Evolutionary conservation across 2,797 vertebrate genomes (phyloP).

Genomic region (Rhabdophis nuchalis): DNA sequence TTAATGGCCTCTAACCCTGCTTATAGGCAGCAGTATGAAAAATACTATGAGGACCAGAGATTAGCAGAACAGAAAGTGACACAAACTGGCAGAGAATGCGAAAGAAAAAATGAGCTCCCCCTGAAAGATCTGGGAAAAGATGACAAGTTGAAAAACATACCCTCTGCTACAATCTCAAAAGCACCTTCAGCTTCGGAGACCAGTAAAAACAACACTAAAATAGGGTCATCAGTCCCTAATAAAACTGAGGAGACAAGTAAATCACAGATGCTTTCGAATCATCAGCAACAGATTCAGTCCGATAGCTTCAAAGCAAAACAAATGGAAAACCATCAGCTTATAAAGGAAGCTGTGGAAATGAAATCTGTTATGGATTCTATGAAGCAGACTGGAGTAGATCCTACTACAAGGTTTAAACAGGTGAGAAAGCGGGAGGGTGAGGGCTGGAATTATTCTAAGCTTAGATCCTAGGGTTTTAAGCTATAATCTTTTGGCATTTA

Average conservation of each 20-base stretch:
- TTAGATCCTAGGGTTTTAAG: conserved; percentile 17
- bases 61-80: conserved; percentile 83
- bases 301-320: conserved; percentile 81
- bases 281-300: conserved; percentile 80
- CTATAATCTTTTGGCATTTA: neutral
- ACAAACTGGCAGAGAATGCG: conserved; percentile 75
- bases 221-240: conserved; percentile 74
- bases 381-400: conserved; percentile 95
- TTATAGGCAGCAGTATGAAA: conserved; percentile 82
- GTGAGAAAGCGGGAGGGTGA: conserved; percentile 74
- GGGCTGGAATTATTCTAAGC: neutral
- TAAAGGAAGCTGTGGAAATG: conserved; percentile 95
- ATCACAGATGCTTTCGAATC: conserved; percentile 80
- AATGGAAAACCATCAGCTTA: conserved; percentile 89
- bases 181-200: conserved; percentile 79
- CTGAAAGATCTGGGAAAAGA: conserved; percentile 81
- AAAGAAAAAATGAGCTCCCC: conserved; percentile 70
- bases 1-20: conserved; percentile 84
- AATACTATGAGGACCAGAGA: conserved; percentile 88
- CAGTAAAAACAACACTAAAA: conserved; percentile 84
- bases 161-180: conserved; percentile 84
- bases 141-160: conserved; percentile 83
- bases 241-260: conserved; percentile 86
- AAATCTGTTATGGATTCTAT: conserved; percentile 93
- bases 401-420: conserved; percentile 96